phyloP scores from a whole-genome alignment of 2,113 vertebrate species.

The Oncorhynchus gorbuscha region DNA sequence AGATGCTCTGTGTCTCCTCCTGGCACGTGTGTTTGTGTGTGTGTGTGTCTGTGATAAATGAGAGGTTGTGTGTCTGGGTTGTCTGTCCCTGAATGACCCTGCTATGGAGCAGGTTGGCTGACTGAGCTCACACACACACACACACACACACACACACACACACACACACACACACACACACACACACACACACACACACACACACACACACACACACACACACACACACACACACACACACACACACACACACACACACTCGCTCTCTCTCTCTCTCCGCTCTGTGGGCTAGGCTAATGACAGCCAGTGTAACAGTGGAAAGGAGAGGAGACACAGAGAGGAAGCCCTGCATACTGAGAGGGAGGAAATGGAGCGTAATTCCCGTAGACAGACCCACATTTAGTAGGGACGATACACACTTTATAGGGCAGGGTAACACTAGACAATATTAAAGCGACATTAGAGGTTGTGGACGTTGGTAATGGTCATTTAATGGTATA shows the following conservation, averaged over 20 bases:
- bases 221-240: not conserved
- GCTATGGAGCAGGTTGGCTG: conserved; percentile 33
- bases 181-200: conserved; percentile 13
- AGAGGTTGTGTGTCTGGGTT: conserved; percentile 3
- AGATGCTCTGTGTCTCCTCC: too few relatives aligned
- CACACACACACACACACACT: conserved; percentile 6
- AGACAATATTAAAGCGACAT: too few relatives aligned
- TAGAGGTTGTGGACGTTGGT: too few relatives aligned
- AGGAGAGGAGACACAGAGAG: conserved; percentile 10
- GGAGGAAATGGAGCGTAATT: conserved; percentile 44
- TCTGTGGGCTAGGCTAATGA: conserved; percentile 52
- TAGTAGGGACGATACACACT: too few relatives aligned
- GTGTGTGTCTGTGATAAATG: conserved; percentile 26
- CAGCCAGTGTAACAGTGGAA: conserved; percentile 33
- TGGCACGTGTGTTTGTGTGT: not conserved
- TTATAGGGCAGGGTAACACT: too few relatives aligned
- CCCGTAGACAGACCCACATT: conserved; percentile 15
- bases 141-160: conserved; percentile 9
- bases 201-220: conserved; percentile 14
- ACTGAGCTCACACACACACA: conserved; percentile 5
- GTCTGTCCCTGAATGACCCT: conserved; percentile 49
- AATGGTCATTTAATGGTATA: too few relatives aligned
- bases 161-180: conserved; percentile 1
- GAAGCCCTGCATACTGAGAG: conserved; percentile 32
- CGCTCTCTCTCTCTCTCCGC: conserved; percentile 2